phyloP scores from a whole-genome alignment of 2,888 invertebrate genomes.

The Hypselothyrea guttata region DNA sequence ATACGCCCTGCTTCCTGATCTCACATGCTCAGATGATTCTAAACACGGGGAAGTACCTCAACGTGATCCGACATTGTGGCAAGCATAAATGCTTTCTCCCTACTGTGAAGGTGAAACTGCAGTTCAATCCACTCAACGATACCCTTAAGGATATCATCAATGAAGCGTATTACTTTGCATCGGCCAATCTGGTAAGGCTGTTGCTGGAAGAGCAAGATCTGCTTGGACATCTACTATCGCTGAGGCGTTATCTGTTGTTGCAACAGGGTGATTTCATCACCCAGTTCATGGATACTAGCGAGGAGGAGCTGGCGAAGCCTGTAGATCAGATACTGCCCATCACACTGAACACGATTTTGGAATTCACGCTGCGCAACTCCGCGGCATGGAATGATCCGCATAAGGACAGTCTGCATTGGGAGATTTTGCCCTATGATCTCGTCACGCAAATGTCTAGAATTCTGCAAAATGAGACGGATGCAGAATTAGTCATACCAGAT shows the following conservation, averaged over 20 bases:
- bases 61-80: slow-evolving; percentile 97
- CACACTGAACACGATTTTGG: slow-evolving; percentile 93
- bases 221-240: slow-evolving; percentile 92
- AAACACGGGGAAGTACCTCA: slow-evolving; percentile 98
- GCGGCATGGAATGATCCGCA: slow-evolving; percentile 96
- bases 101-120: slow-evolving; percentile 83
- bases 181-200: slow-evolving; percentile 92
- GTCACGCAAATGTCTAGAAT: slow-evolving; percentile 96
- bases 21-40: slow-evolving; percentile 93
- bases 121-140: slow-evolving; percentile 83
- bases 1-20: slow-evolving; percentile 94
- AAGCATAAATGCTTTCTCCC: slow-evolving; percentile 83
- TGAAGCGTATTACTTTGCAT: slow-evolving; percentile 95
- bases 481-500: slow-evolving; percentile 76
- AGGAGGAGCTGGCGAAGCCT: slow-evolving; percentile 94
- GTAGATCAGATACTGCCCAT: slow-evolving; percentile 94
- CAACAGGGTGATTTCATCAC: slow-evolving; percentile 96
- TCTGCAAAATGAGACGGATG: slow-evolving; percentile 86
- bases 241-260: slow-evolving; percentile 93
- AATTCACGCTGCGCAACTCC: slow-evolving; percentile 93
- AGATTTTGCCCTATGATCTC: slow-evolving; percentile 93
- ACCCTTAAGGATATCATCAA: slow-evolving; percentile 87
- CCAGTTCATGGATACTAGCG: slow-evolving; percentile 97
- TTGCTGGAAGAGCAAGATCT: slow-evolving; percentile 95
- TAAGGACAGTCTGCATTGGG: slow-evolving; percentile 95